Conservation (phyloP, 2,888 invertebrate genomes). For the Chloromyia formosa region DNA sequence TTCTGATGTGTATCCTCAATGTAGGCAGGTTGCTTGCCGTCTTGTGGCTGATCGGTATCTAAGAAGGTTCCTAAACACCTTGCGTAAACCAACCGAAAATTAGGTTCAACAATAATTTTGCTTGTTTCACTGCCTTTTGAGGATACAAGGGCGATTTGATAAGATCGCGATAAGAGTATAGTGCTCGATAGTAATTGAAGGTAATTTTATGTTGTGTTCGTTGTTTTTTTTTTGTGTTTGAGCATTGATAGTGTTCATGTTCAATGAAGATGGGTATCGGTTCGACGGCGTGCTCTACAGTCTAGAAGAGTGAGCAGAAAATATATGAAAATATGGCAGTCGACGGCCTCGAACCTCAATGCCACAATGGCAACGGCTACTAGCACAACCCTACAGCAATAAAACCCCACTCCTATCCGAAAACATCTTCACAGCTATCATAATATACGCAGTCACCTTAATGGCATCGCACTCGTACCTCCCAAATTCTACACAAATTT, state of each 20-base stretch:
- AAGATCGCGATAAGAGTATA: slow-evolving; percentile 5
- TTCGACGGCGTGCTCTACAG: too few relatives aligned
- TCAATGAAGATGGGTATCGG: too few relatives aligned
- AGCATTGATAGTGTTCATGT: too few relatives aligned
- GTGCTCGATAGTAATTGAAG: slow-evolving; percentile 11
- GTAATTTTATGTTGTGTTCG: background rate
- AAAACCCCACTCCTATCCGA: background rate
- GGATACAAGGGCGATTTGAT: slow-evolving; percentile 20
- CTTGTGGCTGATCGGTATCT: slow-evolving; percentile 18
- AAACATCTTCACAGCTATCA: background rate
- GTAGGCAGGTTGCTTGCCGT: slow-evolving; percentile 9
- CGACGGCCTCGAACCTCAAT: too few relatives aligned
- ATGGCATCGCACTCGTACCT: background rate
- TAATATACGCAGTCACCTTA: background rate
- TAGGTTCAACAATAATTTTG: slow-evolving; percentile 33
- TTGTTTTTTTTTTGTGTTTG: too few relatives aligned
- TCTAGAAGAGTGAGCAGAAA: too few relatives aligned
- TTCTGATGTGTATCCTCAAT: slow-evolving; percentile 4
- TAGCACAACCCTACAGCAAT: too few relatives aligned
- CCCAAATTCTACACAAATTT: slow-evolving; percentile 26
- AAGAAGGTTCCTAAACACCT: slow-evolving; percentile 34
- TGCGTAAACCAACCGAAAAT: slow-evolving; percentile 39
- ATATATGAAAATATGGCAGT: too few relatives aligned
- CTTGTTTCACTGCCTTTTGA: slow-evolving; percentile 30
- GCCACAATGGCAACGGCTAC: too few relatives aligned